Conservation (phyloP, 1,140 invertebrate species). For the Forficula auricularia region DNA sequence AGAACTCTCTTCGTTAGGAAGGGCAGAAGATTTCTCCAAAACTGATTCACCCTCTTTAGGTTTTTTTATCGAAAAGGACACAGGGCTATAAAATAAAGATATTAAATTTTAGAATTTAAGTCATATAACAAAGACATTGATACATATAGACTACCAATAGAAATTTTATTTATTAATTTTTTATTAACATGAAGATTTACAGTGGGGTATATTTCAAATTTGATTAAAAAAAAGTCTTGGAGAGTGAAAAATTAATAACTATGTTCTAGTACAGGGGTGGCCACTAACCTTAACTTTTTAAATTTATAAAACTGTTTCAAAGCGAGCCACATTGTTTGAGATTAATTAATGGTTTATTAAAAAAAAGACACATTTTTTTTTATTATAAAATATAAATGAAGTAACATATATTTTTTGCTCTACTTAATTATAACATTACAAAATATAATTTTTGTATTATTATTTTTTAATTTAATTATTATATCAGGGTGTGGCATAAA, state of each 20-base stretch:
- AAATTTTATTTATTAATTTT: not conserved
- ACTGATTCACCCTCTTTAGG: constrained; percentile 49
- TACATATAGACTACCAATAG: not conserved
- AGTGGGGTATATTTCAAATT: not conserved
- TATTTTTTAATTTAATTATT: too few species aligned
- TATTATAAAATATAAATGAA: too few species aligned
- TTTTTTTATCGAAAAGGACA: constrained; percentile 67
- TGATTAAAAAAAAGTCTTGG: not conserved
- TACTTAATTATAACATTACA: too few species aligned
- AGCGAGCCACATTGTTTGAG: too few species aligned
- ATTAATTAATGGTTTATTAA: too few species aligned
- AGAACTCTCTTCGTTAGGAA: constrained; percentile 55
- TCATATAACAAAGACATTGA: not conserved
- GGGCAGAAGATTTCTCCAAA: constrained; percentile 24
- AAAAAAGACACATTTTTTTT: too few species aligned
- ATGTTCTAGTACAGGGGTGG: too few species aligned
- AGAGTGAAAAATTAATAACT: not conserved
- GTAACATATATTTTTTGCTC: too few species aligned
- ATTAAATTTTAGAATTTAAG: not conserved
- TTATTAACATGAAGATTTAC: not conserved
- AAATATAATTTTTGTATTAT: too few species aligned
- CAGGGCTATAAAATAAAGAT: constrained; percentile 32
- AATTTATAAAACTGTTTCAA: too few species aligned
- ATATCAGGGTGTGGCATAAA: too few species aligned
- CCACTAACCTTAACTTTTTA: too few species aligned